Evolutionary conservation across 2,888 invertebrate species (phyloP).

Genomic region (Neocrepidodera transversa): DNA sequence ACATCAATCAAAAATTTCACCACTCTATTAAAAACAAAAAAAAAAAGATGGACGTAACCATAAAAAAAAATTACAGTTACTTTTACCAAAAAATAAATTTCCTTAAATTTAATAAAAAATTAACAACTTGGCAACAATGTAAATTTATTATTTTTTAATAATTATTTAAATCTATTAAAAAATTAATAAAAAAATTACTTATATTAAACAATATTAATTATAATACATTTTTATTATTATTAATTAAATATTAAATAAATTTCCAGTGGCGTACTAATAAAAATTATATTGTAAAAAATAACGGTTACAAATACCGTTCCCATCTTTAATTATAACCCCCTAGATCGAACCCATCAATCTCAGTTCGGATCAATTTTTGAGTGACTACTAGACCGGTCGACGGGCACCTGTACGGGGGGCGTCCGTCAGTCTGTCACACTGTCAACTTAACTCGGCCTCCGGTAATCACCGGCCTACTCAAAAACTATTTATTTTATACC

Average conservation of each 20-base stretch:
- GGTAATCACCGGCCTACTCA: constrained; percentile 16
- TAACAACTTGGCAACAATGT: too few species aligned
- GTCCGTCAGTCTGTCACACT: constrained; percentile 32
- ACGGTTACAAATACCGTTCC: background rate
- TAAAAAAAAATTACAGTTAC: background rate
- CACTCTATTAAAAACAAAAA: constrained; percentile 54
- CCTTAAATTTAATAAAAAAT: too few species aligned
- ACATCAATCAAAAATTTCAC: constrained; percentile 59
- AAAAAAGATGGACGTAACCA: background rate
- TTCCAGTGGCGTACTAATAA: too few species aligned
- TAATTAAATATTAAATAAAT: too few species aligned
- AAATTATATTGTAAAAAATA: background rate
- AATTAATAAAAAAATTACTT: too few species aligned
- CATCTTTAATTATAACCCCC: background rate
- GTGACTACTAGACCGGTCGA: constrained; percentile 28
- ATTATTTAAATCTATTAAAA: too few species aligned
- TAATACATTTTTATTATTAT: too few species aligned
- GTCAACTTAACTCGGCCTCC: constrained; percentile 33
- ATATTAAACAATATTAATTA: too few species aligned
- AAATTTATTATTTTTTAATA: too few species aligned
- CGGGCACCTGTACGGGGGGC: constrained; percentile 28
- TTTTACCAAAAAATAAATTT: too few species aligned
- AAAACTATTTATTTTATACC: constrained; percentile 25
- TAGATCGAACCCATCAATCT: constrained; percentile 33
- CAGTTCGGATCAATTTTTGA: constrained; percentile 25